Conservation (phyloP, 2,113 vertebrate species). For the Notechis scutatus region DNA sequence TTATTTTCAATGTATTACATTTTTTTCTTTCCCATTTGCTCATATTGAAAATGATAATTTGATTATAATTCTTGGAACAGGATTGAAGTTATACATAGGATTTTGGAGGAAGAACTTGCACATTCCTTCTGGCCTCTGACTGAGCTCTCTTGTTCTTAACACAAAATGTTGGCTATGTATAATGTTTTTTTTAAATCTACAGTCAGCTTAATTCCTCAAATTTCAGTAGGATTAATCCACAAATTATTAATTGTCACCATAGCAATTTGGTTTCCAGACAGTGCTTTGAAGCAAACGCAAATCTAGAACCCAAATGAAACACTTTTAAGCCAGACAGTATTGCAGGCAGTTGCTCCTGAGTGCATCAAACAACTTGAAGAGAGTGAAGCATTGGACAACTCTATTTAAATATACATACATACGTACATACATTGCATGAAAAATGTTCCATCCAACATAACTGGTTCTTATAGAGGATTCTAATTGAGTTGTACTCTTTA, state of each 20-base stretch:
- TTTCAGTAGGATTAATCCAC: background rate
- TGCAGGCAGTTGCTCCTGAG: background rate
- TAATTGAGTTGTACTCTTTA: background rate
- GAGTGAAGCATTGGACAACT: background rate
- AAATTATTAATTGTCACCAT: background rate
- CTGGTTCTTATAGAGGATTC: background rate
- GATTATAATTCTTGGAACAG: background rate
- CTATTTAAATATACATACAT: background rate
- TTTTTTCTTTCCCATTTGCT: background rate
- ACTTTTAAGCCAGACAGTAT: background rate
- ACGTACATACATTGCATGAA: background rate
- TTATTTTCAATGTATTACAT: background rate
- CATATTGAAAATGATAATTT: background rate
- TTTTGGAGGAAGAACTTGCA: background rate
- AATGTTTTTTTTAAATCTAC: background rate
- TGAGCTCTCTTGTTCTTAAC: background rate
- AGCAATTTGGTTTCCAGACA: background rate
- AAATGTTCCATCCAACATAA: background rate
- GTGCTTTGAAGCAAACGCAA: background rate
- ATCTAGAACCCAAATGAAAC: background rate
- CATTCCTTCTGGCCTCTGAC: background rate
- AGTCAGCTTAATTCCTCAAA: background rate
- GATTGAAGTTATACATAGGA: background rate
- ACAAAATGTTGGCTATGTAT: background rate
- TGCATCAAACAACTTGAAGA: background rate